A percentile compares a stretch with the other conserved stretches of the same genome.
These are phyloP conservation scores for Halocaridina rubra DNA, from an alignment of 2,888 invertebrate genomes.

Conservation along the genomic window DNA sequence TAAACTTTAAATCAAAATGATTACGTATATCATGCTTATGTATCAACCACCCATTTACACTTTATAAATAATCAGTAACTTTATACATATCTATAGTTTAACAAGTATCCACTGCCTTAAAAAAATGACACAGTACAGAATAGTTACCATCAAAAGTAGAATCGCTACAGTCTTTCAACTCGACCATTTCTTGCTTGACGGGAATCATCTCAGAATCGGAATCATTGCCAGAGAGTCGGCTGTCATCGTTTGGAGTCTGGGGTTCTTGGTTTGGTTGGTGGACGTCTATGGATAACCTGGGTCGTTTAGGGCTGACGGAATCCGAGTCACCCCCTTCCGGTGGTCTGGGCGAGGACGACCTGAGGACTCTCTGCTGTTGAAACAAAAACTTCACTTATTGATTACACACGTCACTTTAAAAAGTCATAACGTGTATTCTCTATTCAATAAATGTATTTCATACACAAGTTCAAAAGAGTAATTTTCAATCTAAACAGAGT, in stretches of 20 bases:
- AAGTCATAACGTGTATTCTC: too few relatives aligned
- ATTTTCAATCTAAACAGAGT: not conserved
- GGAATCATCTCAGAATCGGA: slow-evolving; percentile 63
- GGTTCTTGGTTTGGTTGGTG: slow-evolving; percentile 50
- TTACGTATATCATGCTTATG: too few relatives aligned
- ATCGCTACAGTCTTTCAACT: slow-evolving; percentile 58
- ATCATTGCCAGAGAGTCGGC: slow-evolving; percentile 53
- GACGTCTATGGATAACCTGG: slow-evolving; percentile 56
- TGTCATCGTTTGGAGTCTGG: slow-evolving; percentile 57
- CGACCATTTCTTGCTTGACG: slow-evolving; percentile 63
- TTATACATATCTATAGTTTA: too few relatives aligned
- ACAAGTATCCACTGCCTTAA: too few relatives aligned
- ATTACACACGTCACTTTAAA: too few relatives aligned
- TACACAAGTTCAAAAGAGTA: too few relatives aligned
- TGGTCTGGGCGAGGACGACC: slow-evolving; percentile 56
- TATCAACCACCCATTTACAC: too few relatives aligned
- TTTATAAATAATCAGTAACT: too few relatives aligned
- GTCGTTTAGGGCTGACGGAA: slow-evolving; percentile 59
- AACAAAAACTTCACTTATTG: too few relatives aligned
- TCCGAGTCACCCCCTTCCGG: slow-evolving; percentile 47
- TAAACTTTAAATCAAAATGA: too few relatives aligned
- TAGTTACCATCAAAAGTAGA: slow-evolving; percentile 38
- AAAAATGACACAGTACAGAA: too few relatives aligned
- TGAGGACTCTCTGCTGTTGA: slow-evolving; percentile 61
- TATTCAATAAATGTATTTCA: too few relatives aligned